Evolutionary conservation across 2,797 vertebrate species (phyloP).

Genomic region (Eulemur rubriventer): DNA sequence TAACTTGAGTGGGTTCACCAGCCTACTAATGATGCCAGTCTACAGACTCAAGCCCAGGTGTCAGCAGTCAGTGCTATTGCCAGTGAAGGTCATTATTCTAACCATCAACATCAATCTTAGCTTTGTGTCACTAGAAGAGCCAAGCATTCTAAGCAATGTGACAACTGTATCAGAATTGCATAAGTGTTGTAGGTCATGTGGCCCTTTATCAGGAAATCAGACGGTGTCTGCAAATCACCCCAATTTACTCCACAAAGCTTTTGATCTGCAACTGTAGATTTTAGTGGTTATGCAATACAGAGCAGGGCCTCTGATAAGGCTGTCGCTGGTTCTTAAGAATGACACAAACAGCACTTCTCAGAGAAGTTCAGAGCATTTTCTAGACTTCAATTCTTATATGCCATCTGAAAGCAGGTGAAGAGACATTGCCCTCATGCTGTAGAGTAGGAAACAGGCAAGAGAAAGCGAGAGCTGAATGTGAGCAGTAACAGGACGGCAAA

Average conservation of each 20-base stretch:
- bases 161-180: not conserved
- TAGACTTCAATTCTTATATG: not conserved
- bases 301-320: not conserved
- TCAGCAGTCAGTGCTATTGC: not conserved
- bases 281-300: not conserved
- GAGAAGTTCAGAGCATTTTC: not conserved
- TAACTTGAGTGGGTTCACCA: not conserved
- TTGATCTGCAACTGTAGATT: not conserved
- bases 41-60: not conserved
- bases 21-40: not conserved
- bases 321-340: not conserved
- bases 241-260: not conserved
- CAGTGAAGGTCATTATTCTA: not conserved
- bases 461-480: not conserved
- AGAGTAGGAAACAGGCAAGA: not conserved
- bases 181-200: not conserved
- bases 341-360: not conserved
- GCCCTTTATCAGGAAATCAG: constrained; percentile 13
- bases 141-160: not conserved
- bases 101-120: not conserved
- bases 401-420: not conserved
- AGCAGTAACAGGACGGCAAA: not conserved
- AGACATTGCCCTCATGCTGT: not conserved
- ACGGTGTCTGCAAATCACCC: not conserved
- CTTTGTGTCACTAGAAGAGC: not conserved